Evolutionary conservation across 2,888 invertebrate genomes (phyloP), one percentile per base, ranked within the genome.

Genomic region (Dione juno): DNA sequence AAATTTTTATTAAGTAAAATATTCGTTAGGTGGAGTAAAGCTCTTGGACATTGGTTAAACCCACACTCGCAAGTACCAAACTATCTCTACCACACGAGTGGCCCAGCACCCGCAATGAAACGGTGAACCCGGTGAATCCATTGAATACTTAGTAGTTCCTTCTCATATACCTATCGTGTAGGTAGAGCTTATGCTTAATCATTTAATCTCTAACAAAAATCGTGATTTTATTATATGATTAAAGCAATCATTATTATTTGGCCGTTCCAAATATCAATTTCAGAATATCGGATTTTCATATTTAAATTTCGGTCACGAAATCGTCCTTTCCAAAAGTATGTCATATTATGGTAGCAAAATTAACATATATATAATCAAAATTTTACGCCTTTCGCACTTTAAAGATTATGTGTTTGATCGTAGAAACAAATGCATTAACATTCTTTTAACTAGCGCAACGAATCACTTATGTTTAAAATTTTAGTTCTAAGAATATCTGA

Each of bases 301-400:
- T 64, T 64, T 40, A 52, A 48, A 48, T 52, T 61, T 64, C 14
- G 21, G 40, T 64, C 64, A 64, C 64, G 64, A 64, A 64, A 50
- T 52, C 50, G 40, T 19, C 64, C 50, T 19, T 64, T 64, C 37
- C 50, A 50, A 50, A 50, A 37, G 19, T 63, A 45, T 50, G 13
- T 64, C 35, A 64, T 50, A 28, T 3, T 28, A 50, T 48, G 50
- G 16, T 14, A 64, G 19, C 37, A 35, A 14, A 50, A 1, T 19
- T 40, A 21, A 14, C 14, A 43, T 19, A 16, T 19, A 13, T 14
- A 1, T 43, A 19, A 13, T 43, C 3, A 19, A 50, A 19, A 19
- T 19, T 11, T 50, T 16, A 48, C 16, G 10, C 11, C 11, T 50
- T 19, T 50, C 50, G 1, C 1, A 19, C 10, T 3, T 19, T 10